Evolutionary conservation across 2,113 vertebrate species (phyloP).

Genomic region (Spea bombifrons): DNA sequence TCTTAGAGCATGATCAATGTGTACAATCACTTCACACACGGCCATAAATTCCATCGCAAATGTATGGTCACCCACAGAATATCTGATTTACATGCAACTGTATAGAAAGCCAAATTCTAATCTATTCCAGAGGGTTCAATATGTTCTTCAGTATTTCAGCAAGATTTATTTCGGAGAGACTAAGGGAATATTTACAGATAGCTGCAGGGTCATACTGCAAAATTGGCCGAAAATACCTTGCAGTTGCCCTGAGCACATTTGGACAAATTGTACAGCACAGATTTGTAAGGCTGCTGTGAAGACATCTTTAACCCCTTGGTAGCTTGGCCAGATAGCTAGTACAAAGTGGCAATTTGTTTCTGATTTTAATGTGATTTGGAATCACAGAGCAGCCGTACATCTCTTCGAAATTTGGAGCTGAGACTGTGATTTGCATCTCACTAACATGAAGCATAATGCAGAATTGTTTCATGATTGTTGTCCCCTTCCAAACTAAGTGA

Average conservation of each 20-base stretch:
- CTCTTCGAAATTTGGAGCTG: slow-evolving; percentile 27
- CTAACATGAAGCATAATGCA: neutral
- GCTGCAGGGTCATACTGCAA: slow-evolving; percentile 43
- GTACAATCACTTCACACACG: slow-evolving; percentile 23
- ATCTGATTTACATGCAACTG: slow-evolving; percentile 41
- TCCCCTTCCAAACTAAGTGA: slow-evolving; percentile 43
- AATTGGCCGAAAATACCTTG: slow-evolving; percentile 44
- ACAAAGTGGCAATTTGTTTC: neutral
- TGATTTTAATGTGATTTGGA: slow-evolving; percentile 18
- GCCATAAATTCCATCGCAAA: slow-evolving; percentile 26
- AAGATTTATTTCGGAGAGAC: slow-evolving; percentile 45
- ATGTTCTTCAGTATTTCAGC: slow-evolving; percentile 40
- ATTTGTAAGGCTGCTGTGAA: slow-evolving; percentile 18
- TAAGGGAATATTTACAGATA: slow-evolving; percentile 45
- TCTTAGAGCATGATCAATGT: slow-evolving; percentile 42
- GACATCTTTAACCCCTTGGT: slow-evolving; percentile 28
- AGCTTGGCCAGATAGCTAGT: neutral
- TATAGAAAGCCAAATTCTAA: slow-evolving; percentile 42
- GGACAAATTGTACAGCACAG: slow-evolving; percentile 30
- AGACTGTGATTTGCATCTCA: slow-evolving; percentile 23
- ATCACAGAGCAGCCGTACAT: slow-evolving; percentile 19
- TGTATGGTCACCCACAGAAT: slow-evolving; percentile 39
- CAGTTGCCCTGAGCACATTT: slow-evolving; percentile 38
- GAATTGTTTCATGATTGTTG: slow-evolving; percentile 52
- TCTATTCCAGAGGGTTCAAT: slow-evolving; percentile 47